Base-by-base conservation (phyloP, 2,113 vertebrate species). In the Nibea coibor region DNA sequence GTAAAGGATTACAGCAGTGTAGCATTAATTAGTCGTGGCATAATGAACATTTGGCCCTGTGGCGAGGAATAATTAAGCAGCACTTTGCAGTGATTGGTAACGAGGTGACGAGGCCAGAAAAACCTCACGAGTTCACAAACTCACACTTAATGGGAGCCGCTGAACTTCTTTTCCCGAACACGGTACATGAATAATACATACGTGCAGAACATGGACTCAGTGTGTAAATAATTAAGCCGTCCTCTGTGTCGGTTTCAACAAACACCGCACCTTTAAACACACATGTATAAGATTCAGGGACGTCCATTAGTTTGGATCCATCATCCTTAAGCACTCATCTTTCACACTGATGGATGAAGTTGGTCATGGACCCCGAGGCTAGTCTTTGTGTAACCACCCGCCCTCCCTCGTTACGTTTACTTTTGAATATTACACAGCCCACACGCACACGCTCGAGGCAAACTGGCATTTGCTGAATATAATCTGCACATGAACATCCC, bases 21-120 rank as follows among this genome's bases (percentile, higher is more conserved):
- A 77, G 83, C 84, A 65, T 82, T 94, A 93, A 94, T 95, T 94
- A 94, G 86, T 93, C 87, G 77, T 89, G 91, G 91, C 93, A 83
- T 92, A 88, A 93, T 92, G 90, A 93, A 93, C 88, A 88, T 89
- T 85, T 79, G 81, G 87, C 87, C 92, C 92, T 66, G 75, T 91
- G 93, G 93, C 77, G 24, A 75, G 58, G 82, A 90, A 89, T 92
- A 92, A 94, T 94, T 89, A 92, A 94, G 82, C 88, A 88, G 86
- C 90, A 92, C 92, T 92, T 89, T 87, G 90, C 75, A 69, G 72
- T 88, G 88, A 90, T 90, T 84, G 56, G 84, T 78, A 77, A 88
- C 80, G 75, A 89, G 85, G 87, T 58, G 89, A 85, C 83, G 59
- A 78, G 88, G 85, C 80, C 87, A 11, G 82, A 64, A 74, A 84